Evolutionary conservation across 2,113 vertebrate species (phyloP), one percentile per base, ranked within the genome.

Genomic region (Vidua macroura): DNA sequence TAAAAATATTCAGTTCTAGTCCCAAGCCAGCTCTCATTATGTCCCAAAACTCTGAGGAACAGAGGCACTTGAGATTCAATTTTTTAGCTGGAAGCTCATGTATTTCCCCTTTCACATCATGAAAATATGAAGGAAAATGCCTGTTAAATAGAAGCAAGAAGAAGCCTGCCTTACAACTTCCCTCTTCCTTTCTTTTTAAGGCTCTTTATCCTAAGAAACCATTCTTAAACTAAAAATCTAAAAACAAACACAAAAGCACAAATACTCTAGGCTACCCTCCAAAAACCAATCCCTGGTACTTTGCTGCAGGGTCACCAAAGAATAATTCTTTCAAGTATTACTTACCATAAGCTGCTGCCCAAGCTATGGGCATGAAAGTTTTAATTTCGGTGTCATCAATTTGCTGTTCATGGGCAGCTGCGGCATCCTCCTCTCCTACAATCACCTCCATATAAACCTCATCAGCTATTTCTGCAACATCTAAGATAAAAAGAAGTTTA

Each of bases 361-460:
- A 99, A 58, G 99, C 98, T 81, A 99, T 98, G 18, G 99, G 98
- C 98, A 99, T 99, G 96, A 99, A 99, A 68, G 98, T 98, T 97
- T 99, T 99, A 90, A 99, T 98, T 94, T 98, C 98, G 25, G 92
- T 97, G 95, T 98, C 98, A 90, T 99, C 98, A 46, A 98, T 98
- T 88, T 98, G 98, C 82, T 98, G 98, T 68, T 99, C 98, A 9
- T 99, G 98, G 66, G 97, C 97, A 1, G 98, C 98, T 43, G 98
- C 98, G 0, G 97, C 98, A 94, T 99, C 99, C 78, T 99, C 99
- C 51, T 98, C 98, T 88, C 98, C 98, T 93, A 99, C 98, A 85
- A 99, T 99, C 96, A 99, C 98, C 95, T 99, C 99, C 99, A 99
- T 99, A 97, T 99, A 99, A 83, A 99, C 99, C 96, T 99, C 99